phyloP scores from a whole-genome alignment of 2,888 invertebrate genomes.

The Mantis religiosa region DNA sequence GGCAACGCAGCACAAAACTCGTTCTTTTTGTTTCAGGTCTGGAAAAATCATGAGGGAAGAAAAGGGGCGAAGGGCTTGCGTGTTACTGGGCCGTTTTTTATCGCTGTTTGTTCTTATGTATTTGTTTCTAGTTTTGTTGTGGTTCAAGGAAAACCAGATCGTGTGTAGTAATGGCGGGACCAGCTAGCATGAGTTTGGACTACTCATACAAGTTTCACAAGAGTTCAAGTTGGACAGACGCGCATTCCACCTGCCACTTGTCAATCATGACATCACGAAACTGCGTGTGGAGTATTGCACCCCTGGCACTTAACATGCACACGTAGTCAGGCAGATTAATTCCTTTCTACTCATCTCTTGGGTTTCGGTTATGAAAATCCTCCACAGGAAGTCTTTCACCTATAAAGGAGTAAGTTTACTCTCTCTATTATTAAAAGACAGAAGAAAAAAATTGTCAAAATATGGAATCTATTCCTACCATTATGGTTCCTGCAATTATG shows the following conservation, averaged over 20 bases:
- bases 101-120: background rate
- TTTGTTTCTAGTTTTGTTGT: background rate
- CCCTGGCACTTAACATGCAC: background rate
- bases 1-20: background rate
- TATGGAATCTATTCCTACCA: no score
- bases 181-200: background rate
- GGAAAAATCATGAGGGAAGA: background rate
- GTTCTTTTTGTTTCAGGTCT: background rate
- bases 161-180: background rate
- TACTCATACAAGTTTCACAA: background rate
- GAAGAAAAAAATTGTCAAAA: no score
- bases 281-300: background rate
- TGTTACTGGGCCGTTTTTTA: background rate
- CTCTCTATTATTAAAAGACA: no score
- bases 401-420: no score
- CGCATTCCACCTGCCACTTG: background rate
- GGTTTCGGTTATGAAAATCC: background rate
- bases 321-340: no score
- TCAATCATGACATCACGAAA: background rate
- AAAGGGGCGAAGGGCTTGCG: background rate
- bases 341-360: background rate
- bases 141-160: background rate
- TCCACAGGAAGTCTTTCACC: no score
- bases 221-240: background rate
- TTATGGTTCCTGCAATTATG: no score